Base-by-base conservation (phyloP, 2,113 vertebrate genomes). In the Hemicordylus capensis region DNA sequence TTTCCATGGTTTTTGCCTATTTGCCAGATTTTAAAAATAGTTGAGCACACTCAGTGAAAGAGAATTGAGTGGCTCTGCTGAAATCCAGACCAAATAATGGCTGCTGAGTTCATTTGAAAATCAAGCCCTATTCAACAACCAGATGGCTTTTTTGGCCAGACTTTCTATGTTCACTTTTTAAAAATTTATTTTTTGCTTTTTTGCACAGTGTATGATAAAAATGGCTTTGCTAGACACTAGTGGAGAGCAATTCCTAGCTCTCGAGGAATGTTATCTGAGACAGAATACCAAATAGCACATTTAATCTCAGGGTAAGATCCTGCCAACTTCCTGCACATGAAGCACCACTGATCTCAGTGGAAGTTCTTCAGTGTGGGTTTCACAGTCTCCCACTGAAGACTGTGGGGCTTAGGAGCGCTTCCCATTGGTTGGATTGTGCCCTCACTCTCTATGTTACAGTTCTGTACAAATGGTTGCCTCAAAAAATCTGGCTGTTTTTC, bases 21-120 rank as follows among this genome's bases (percentile, higher is more conserved):
- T 72, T 72, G 84, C 84, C 84, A 85, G 58, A 39, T 85, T 85
- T 85, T 80, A 64, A 80, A 85, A 85, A 85, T 85, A 85, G 67
- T 73, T 31, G 42, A 63, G 66, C 22, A 72, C 14, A 26, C 39
- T 73, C 37, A 51, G 24, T 85, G 66, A 61, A 79, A 72, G 69
- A n/a, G 56, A 72, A 39, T 44, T 19, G 37, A 85, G 56, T 15
- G 42, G 66, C 56, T 85, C 58, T 14, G 54, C 66, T 85, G 76
- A 85, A 85, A 85, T 85, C 67, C 76, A 85, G 84, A 73, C 26
- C 76, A 85, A 85, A 72, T 80, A 72, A 85, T 85, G 84, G 76
- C 39, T 39, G 67, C 56, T 64, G 76, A 85, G 44, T 54, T 72
- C 69, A 51, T 73, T 51, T 80, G 84, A 85, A 85, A 73, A 85